Evolutionary conservation across 64 coral and sea anemone genomes (phyloP).

Genomic region (Montipora sp.): DNA sequence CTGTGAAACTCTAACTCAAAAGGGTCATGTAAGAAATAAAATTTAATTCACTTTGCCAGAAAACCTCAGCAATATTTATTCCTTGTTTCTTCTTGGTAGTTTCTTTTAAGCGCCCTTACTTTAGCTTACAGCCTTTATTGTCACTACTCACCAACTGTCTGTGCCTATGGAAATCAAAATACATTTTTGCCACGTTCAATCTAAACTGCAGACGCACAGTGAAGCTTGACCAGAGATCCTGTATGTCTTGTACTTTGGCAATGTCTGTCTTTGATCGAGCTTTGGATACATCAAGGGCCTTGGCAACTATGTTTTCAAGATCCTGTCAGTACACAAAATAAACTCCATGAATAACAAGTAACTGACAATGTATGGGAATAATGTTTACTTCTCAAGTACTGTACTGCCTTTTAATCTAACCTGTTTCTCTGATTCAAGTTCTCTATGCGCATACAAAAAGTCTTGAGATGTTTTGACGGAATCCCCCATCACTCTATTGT

Average conservation of each 20-base stretch:
- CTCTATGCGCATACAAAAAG: constrained; percentile 56
- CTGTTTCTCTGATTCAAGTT: constrained; percentile 63
- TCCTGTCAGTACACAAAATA: constrained; percentile 33
- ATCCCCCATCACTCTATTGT: constrained; percentile 70
- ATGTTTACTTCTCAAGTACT: too few species aligned
- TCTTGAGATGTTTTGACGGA: constrained; percentile 65
- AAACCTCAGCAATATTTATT: too few species aligned
- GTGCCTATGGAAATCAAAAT: constrained; percentile 91
- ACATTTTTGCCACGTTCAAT: constrained; percentile 82
- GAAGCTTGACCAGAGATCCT: constrained; percentile 68
- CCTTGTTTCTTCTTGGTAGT: too few species aligned
- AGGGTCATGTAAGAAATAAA: too few species aligned
- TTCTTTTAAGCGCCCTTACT: too few species aligned
- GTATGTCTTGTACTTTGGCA: constrained; percentile 71
- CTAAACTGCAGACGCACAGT: constrained; percentile 72
- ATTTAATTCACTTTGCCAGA: too few species aligned
- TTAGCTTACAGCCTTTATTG: too few species aligned
- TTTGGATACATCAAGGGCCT: constrained; percentile 52
- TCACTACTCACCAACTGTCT: constrained; percentile 70
- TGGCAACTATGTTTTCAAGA: constrained; percentile 40
- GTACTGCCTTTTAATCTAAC: background rate
- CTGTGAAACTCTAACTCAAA: too few species aligned
- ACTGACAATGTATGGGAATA: too few species aligned
- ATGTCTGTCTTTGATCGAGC: constrained; percentile 73
- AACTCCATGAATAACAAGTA: too few species aligned